phyloP scores from a whole-genome alignment of 2,888 invertebrate genomes.

The Dolichopus griseipennis region DNA sequence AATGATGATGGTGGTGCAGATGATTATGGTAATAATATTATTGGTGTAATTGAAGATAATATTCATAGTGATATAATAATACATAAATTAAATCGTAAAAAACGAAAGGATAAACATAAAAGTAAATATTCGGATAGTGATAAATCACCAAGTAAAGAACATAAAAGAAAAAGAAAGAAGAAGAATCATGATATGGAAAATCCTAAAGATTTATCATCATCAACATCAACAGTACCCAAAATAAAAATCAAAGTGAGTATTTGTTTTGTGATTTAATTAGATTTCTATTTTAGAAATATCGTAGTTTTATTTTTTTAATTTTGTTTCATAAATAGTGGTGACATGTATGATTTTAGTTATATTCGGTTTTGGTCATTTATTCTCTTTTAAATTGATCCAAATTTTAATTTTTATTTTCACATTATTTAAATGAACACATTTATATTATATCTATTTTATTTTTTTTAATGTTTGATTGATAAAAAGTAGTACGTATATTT shows the following conservation, averaged over 20 bases:
- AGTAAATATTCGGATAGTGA: slow-evolving; percentile 53
- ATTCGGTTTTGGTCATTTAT: not conserved
- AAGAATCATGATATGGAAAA: slow-evolving; percentile 59
- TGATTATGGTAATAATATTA: not conserved
- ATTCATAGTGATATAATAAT: not conserved
- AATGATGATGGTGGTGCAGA: not conserved
- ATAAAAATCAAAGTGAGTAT: slow-evolving; percentile 66
- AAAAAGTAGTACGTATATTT: no score
- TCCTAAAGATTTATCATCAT: slow-evolving; percentile 36
- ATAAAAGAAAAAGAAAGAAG: slow-evolving; percentile 73
- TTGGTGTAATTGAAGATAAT: no score
- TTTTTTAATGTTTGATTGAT: no score
- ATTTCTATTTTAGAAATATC: not conserved
- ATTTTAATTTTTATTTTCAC: not conserved
- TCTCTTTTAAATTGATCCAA: no score
- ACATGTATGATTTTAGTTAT: not conserved
- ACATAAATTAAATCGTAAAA: slow-evolving; percentile 56
- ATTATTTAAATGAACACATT: no score
- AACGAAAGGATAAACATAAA: slow-evolving; percentile 68
- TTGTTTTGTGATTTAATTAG: not conserved
- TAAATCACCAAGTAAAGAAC: slow-evolving; percentile 59
- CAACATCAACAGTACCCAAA: slow-evolving; percentile 53
- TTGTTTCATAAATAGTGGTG: not conserved
- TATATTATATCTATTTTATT: no score
- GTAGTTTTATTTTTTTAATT: not conserved